Base-by-base conservation (phyloP, 2,888 invertebrate genomes). In the Platycnemis pennipes region DNA sequence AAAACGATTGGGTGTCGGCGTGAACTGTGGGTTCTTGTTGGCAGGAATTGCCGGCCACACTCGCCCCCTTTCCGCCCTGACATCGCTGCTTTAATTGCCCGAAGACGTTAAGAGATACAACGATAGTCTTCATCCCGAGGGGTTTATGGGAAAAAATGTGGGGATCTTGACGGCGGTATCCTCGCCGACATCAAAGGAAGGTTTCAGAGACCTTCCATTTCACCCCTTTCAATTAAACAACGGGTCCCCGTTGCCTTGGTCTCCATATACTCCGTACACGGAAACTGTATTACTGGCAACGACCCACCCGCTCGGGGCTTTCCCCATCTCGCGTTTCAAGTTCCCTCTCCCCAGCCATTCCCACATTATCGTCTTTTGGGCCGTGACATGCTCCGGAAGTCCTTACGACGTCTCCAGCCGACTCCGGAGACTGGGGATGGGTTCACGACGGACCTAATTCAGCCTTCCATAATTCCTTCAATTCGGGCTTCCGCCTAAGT, bases 51-150 rank as follows among this genome's bases (percentile, higher is more conserved):
- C 37, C 26, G 13, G 49, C 49, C 49, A 16, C 49, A 49, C 49
- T 19, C 49, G 19, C 63, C 63, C 63, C 26, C 63, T 77, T 37
- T 16, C 31, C 77, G 2, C 16, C 77, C 77, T 5, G 37, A 77
- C 77, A 77, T 77, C 77, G 31, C 37, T 13, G 77, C 77, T 77
- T 77, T 77, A 77, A 77, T 77, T 77, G 77, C 77, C 37, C 77
- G 77, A 5, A 77, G 77, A 77, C 77, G 77, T 77, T 77, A 77
- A 77, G 77, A 77, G 77, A 77, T 77, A 77, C 37, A 37, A 77
- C 37, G 77, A 77, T 77, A 77, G 77, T 77, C 77, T 77, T 77
- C 77, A 77, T 77, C 77, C 77, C 31, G 11, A 77, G 77, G 37
- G 77, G 31, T 77, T 37, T 37, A 37, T 13, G 77, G 11, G 26